These are phyloP conservation scores for Chirona hameri DNA, from an alignment of 2,888 invertebrate genomes.

Conservation along the genomic window DNA sequence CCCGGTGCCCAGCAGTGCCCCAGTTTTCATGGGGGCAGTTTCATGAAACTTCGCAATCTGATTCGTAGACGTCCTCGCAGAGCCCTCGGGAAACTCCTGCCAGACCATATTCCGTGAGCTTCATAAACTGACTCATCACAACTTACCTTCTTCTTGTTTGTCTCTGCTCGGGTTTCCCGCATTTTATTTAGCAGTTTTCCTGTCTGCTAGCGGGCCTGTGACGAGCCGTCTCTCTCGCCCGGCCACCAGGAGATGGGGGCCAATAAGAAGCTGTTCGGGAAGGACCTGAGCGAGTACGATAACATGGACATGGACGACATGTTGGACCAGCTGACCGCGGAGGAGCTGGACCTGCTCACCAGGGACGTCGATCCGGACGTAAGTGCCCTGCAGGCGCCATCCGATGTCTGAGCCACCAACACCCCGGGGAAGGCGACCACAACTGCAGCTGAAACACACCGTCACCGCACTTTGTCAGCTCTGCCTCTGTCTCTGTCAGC, in stretches of 20 bases:
- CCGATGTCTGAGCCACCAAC: too few relatives aligned
- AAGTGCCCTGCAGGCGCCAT: too few relatives aligned
- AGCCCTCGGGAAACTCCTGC: neutral
- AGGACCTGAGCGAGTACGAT: conserved; percentile 55
- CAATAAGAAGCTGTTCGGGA: conserved; percentile 38
- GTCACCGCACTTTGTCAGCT: too few relatives aligned
- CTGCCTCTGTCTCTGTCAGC: too few relatives aligned
- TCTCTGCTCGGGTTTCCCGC: neutral
- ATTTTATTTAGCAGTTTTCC: neutral
- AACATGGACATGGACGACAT: conserved; percentile 95
- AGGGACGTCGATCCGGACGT: conserved; percentile 99
- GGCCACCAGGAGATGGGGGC: neutral
- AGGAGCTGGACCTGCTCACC: conserved; percentile 94
- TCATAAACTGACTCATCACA: neutral
- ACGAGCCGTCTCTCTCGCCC: too few relatives aligned
- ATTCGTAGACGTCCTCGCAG: too few relatives aligned
- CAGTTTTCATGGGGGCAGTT: too few relatives aligned
- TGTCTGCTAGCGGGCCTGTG: too few relatives aligned
- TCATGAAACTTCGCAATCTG: too few relatives aligned
- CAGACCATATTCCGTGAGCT: neutral
- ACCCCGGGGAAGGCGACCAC: too few relatives aligned
- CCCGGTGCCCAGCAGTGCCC: too few relatives aligned
- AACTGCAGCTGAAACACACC: too few relatives aligned
- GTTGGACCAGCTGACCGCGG: conserved; percentile 83
- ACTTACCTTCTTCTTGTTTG: neutral